Conservation (phyloP, 1,140 invertebrate species). For the Drosophila bocqueti region DNA sequence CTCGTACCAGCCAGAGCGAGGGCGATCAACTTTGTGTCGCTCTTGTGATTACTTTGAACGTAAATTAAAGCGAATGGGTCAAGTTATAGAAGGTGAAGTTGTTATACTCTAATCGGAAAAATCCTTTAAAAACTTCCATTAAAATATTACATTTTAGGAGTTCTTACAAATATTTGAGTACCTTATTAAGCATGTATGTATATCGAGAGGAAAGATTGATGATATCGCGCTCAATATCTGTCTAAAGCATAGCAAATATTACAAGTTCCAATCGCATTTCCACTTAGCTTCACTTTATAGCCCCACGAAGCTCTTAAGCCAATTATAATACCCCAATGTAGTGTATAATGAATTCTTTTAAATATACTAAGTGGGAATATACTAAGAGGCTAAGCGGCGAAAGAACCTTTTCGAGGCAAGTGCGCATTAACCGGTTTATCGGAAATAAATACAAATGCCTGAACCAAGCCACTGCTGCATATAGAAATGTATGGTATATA, state of each 20-base stretch:
- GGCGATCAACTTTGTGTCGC: constrained; percentile 72
- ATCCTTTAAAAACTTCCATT: accelerated
- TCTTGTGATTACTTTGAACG: constrained; percentile 62
- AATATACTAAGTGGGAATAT: constrained; percentile 47
- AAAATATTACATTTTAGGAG: neutral
- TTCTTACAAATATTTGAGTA: neutral
- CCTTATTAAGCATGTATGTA: too few species aligned
- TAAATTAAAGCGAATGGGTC: constrained; percentile 50
- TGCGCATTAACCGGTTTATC: constrained; percentile 65
- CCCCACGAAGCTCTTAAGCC: neutral
- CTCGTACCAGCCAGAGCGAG: constrained; percentile 71
- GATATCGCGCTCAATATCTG: neutral
- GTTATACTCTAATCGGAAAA: neutral
- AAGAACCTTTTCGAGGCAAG: constrained; percentile 47
- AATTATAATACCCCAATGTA: neutral
- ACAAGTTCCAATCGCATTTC: too few species aligned
- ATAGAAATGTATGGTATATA: neutral
- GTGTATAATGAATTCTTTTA: constrained; percentile 32
- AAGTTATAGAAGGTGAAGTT: neutral
- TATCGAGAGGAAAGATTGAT: neutral
- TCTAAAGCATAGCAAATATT: neutral
- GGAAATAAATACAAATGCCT: constrained; percentile 14
- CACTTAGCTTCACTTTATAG: neutral
- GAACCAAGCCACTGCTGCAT: neutral
- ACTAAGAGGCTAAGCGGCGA: constrained; percentile 14